Evolutionary conservation across 2,797 vertebrate species (phyloP).

Genomic region (Artibeus lituratus): DNA sequence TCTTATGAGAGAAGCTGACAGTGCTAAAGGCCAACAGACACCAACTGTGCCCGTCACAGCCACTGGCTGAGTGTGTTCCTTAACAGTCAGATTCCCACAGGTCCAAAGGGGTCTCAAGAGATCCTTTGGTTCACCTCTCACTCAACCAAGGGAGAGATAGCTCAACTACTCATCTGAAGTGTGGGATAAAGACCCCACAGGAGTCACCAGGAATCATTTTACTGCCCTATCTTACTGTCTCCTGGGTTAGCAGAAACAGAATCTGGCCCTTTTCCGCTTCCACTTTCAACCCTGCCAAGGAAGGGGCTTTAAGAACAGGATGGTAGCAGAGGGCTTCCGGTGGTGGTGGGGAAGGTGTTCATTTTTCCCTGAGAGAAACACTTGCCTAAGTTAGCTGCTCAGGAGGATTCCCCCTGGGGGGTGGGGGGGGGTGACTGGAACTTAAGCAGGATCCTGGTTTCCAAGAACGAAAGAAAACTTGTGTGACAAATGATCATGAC

Average conservation of each 20-base stretch:
- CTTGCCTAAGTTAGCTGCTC: background rate
- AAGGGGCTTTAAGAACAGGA: background rate
- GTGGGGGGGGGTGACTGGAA: background rate
- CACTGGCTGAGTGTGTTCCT: fast-evolving
- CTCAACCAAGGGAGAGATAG: background rate
- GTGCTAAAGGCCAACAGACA: background rate
- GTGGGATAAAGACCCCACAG: fast-evolving
- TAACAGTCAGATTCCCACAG: fast-evolving
- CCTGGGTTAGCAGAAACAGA: background rate
- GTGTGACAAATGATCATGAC: fast-evolving
- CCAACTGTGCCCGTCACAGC: too few species aligned
- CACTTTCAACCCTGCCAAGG: too few species aligned
- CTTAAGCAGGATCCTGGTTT: background rate
- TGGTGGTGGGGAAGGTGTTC: fast-evolving
- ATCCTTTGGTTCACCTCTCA: background rate
- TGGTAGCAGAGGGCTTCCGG: fast-evolving
- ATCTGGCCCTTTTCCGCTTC: too few species aligned
- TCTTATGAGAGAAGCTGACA: background rate
- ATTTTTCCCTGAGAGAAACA: background rate
- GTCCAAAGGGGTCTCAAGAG: too few species aligned
- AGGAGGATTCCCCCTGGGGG: background rate
- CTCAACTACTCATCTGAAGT: fast-evolving
- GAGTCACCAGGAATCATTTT: fast-evolving
- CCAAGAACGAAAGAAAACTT: background rate
- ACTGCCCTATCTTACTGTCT: background rate